Conservation (phyloP, 2,888 invertebrate genomes). For the Cheilosia grossa region DNA sequence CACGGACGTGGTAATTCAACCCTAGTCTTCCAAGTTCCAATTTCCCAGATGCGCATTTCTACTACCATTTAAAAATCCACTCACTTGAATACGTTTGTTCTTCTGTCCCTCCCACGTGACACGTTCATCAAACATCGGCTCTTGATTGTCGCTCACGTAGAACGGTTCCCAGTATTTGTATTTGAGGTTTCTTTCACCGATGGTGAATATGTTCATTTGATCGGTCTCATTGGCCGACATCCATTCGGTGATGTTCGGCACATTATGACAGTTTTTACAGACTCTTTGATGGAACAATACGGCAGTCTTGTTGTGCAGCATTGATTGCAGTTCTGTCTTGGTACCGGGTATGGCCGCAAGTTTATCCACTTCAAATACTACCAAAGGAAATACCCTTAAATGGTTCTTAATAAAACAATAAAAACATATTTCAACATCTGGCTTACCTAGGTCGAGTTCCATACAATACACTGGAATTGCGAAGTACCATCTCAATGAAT, state of each 20-base stretch:
- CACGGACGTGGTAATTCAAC: too few species aligned
- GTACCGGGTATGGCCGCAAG: constrained; percentile 73
- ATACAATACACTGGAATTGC: constrained; percentile 85
- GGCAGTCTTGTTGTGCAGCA: constrained; percentile 71
- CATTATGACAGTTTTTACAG: constrained; percentile 77
- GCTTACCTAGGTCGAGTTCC: constrained; percentile 37
- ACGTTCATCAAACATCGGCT: constrained; percentile 94
- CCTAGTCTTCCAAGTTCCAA: too few species aligned
- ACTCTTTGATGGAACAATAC: constrained; percentile 77
- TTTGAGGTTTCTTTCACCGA: constrained; percentile 88
- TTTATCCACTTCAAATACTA: constrained; percentile 90
- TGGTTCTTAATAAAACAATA: too few species aligned
- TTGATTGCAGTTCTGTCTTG: constrained; percentile 77
- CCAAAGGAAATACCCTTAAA: constrained; percentile 89
- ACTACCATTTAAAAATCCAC: not conserved
- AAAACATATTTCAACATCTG: too few species aligned
- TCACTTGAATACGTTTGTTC: constrained; percentile 80
- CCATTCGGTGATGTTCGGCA: constrained; percentile 76
- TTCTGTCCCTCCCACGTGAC: constrained; percentile 95
- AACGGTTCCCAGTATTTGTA: constrained; percentile 95
- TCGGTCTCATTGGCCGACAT: constrained; percentile 49
- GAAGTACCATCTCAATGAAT: constrained; percentile 91
- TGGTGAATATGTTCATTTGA: constrained; percentile 85
- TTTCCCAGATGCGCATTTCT: too few species aligned
- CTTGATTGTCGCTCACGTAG: constrained; percentile 94